Percentiles rank a stretch among this genome's conserved stretches.
phyloP scores from a whole-genome alignment of 1,140 invertebrate species.

The Mactra quadrangularis region DNA sequence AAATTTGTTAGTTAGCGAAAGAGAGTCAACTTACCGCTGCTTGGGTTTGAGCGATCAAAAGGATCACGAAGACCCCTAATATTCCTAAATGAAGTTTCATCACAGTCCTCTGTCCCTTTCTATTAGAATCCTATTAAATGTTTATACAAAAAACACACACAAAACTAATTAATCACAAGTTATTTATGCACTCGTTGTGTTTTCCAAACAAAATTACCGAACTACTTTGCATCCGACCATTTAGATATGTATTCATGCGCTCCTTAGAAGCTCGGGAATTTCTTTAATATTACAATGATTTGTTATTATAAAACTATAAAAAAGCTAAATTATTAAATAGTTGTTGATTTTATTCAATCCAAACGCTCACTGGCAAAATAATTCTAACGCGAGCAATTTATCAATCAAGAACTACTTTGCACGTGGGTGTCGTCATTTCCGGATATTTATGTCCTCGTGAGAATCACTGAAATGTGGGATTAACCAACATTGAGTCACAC shows the following conservation, averaged over 20 bases:
- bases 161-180: conserved; percentile 14
- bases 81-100: conserved; percentile 25
- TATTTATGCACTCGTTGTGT: not conserved
- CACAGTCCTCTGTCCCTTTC: conserved; percentile 9
- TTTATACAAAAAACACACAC: not conserved
- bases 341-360: too few relatives aligned
- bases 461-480: too few relatives aligned
- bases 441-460: not conserved
- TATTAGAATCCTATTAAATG: not conserved
- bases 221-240: conserved; percentile 42
- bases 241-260: conserved; percentile 43
- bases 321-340: too few relatives aligned
- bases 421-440: conserved; percentile 6
- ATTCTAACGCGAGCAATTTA: too few relatives aligned
- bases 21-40: conserved; percentile 35
- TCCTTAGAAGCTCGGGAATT: not conserved
- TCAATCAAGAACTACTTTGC: too few relatives aligned
- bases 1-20: not conserved
- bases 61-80: conserved; percentile 43
- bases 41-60: conserved; percentile 9
- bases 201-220: conserved; percentile 34
- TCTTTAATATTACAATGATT: not conserved
- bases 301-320: too few relatives aligned
- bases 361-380: too few relatives aligned
- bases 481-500: too few relatives aligned